Conservation (phyloP, 2,888 invertebrate species). For the Phengaris arion region DNA sequence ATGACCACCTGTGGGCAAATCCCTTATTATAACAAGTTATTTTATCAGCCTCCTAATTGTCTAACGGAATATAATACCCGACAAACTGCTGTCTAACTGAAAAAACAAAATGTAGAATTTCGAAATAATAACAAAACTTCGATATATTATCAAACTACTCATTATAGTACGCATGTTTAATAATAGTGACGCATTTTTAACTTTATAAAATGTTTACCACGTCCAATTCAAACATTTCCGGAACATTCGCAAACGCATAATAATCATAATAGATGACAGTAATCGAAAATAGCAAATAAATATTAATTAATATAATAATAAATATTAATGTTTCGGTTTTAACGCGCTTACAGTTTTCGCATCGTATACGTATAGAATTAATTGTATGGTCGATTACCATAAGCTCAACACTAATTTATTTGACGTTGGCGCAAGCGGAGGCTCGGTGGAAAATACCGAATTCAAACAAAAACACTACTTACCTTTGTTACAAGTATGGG, state of each 20-base stretch:
- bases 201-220: background rate
- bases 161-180: no score
- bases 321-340: background rate
- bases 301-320: background rate
- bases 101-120: no score
- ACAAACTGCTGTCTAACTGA: background rate
- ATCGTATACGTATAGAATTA: conserved; percentile 7
- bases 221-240: background rate
- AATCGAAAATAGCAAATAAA: background rate
- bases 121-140: no score
- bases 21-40: background rate
- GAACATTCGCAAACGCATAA: background rate
- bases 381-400: conserved; percentile 7
- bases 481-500: background rate
- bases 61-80: background rate
- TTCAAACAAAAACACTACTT: background rate
- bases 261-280: background rate
- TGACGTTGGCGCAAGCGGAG: background rate
- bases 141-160: no score
- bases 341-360: background rate
- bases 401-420: background rate
- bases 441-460: conserved; percentile 1
- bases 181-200: no score
- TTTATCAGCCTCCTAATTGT: background rate
- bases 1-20: conserved; percentile 86